Evolutionary conservation across 2,113 vertebrate genomes (phyloP), one percentile per base, ranked within the genome.

Genomic region (Platysteira castanea): DNA sequence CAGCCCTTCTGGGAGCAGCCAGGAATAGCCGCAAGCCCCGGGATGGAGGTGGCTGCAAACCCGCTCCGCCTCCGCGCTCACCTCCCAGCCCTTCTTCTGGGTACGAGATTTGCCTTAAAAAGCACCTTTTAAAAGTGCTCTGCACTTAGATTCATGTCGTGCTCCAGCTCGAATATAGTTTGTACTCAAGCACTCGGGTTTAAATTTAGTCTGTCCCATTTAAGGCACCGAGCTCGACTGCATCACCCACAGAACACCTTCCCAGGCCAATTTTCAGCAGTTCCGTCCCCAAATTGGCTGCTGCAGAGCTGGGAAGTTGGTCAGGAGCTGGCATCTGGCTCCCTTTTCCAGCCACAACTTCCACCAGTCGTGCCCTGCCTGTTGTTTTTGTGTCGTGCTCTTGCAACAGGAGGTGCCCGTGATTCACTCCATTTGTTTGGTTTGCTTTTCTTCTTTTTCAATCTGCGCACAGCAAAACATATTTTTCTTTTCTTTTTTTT

Each of bases 391-490:
- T 86, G 91, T 76, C 37, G 9, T 5, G 61, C 74, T 96, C 89
- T 54, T 46, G 16, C 37, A 57, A 71, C 69, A 95, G 89, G 89
- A 95, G 92, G 59, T 61, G 78, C 70, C 11, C 82, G 77, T 92
- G 91, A 94, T 87, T 93, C 93, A 97, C 71, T 63, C 28, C 1
- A 59, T 95, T 93, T 74, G 44, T 84, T 90, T 89, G 83, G 42
- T 95, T 96, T 89, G 69, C 73, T 89, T 96, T 67, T 44, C n/a
- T 76, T 33, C 52, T 75, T 78, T 44, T 78, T 24, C 89, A 95
- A 71, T 95, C 95, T 93, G 89, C 0, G 1, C 56, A 2, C 44
- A 89, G 60, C 44, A 93, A 97, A 90, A 93, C 74, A 71, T 64
- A 63, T 91, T 96, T 89, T 83, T 80, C 53, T 10, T 13, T 11